These are phyloP conservation scores for Cydia amplana DNA, from an alignment of 1,140 invertebrate species.

Conservation along the genomic window DNA sequence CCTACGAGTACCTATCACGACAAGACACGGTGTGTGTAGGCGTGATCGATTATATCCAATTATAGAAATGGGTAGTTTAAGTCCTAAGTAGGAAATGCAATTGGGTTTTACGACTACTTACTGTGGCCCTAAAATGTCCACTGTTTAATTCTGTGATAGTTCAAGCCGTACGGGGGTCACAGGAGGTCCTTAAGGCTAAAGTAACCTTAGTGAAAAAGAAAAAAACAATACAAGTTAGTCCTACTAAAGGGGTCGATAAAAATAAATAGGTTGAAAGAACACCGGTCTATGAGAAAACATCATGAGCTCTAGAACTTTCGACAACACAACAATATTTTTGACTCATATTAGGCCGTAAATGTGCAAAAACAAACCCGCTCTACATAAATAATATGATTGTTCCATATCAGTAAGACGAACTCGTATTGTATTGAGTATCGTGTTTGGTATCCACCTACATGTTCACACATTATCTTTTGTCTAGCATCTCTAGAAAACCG, in stretches of 20 bases:
- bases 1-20: no score
- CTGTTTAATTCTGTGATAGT: neutral
- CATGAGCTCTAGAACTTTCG: constrained; percentile 11
- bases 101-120: neutral
- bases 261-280: no score
- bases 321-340: neutral
- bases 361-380: constrained; percentile 14
- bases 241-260: no score
- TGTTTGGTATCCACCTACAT: constrained; percentile 21
- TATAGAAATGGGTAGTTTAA: neutral
- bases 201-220: no score
- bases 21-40: neutral
- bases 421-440: constrained; percentile 20
- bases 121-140: neutral
- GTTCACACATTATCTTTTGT: constrained; percentile 17
- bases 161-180: no score
- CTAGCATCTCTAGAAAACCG: constrained; percentile 5
- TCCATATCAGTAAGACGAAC: constrained; percentile 26
- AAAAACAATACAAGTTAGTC: no score
- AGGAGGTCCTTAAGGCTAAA: no score
- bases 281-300: neutral
- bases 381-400: constrained; percentile 24
- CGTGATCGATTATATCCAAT: neutral
- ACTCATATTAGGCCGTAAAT: neutral
- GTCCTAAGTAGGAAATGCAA: neutral